Base-by-base conservation (phyloP, 2,113 vertebrate species). In the Acanthisitta chloris region DNA sequence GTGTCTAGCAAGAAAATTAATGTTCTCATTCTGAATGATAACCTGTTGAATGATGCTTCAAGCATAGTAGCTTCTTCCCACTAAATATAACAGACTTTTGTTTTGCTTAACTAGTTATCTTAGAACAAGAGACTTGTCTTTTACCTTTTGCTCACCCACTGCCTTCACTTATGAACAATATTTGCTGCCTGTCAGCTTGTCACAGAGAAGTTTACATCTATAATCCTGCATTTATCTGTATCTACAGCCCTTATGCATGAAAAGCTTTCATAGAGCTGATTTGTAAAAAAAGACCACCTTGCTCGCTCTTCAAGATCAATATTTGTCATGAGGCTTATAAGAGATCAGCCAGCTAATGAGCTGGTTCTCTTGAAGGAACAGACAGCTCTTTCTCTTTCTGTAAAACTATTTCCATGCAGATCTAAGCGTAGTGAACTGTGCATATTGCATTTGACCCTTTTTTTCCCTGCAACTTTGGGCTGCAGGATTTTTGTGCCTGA, bases 101-200 rank as follows among this genome's bases (percentile, higher is more conserved):
- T 79, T 81, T 80, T 5, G 61, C 36, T 91, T 72, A 51, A 26
- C 43, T 49, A 79, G 49, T 52, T 61, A 66, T 70, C 79, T 76
- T 88, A 38, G 79, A 94, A 87, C 26, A 46, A 72, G 70, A 80
- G 13, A 6, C 49, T 66, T 90, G 46, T 80, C 65, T 92, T 89
- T 78, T 87, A 92, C 43, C 7, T 94, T 90, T 88, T 55, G 9
- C 85, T 88, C 76, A 86, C 67, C 34, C 71, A 90, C 64, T 9
- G 88, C 28, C 54, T 83, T 86, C 82, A 59, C 67, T 94, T 92
- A 34, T 7, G 67, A 86, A 49, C 1, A 3, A 78, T 71, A 94
- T 82, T 73, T 94, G 13, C 67, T 94, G 79, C 54, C 62, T 92
- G 66, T 91, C 92, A 81, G 9, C 61, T 74, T 92, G 83, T 96